A percentile compares a stretch with the other conserved stretches of the same genome.
Evolutionary conservation across 2,888 invertebrate genomes (phyloP).

Genomic region (Cabera pusaria): DNA sequence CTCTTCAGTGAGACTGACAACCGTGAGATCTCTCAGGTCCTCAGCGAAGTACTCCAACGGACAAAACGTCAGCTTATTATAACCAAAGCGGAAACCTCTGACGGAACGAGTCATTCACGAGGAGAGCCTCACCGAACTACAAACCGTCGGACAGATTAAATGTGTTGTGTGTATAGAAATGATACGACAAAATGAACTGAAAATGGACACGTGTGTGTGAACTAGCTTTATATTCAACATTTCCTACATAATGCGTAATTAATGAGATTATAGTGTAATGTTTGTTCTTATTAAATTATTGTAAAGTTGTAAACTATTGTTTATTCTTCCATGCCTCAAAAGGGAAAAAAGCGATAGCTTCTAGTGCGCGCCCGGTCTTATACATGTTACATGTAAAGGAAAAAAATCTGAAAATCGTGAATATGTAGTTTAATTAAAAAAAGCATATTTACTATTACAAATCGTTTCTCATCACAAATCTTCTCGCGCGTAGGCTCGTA

Average conservation of each 20-base stretch:
- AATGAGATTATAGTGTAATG: constrained; percentile 20
- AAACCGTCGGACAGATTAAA: constrained; percentile 36
- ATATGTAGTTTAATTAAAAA: too few relatives aligned
- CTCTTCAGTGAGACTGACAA: constrained; percentile 68
- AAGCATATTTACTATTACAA: too few relatives aligned
- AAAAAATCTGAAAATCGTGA: too few relatives aligned
- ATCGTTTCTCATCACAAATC: too few relatives aligned
- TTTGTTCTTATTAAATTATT: constrained; percentile 15
- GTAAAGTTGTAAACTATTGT: background rate
- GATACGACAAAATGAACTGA: constrained; percentile 35
- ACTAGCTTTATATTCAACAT: background rate
- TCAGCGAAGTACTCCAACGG: constrained; percentile 71
- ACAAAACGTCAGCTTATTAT: constrained; percentile 67
- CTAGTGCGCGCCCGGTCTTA: too few relatives aligned
- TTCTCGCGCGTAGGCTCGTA: too few relatives aligned
- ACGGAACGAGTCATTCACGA: constrained; percentile 34
- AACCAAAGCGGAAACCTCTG: constrained; percentile 44
- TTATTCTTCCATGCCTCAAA: too few relatives aligned
- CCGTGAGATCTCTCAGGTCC: constrained; percentile 64
- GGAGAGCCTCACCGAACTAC: constrained; percentile 32
- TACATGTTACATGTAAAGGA: too few relatives aligned
- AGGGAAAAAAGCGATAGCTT: too few relatives aligned
- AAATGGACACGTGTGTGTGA: constrained; percentile 30
- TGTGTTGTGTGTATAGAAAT: constrained; percentile 50
- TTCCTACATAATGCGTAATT: constrained; percentile 2